Evolutionary conservation across 2,113 vertebrate species (phyloP).

Genomic region (Triplophysa dalaica): DNA sequence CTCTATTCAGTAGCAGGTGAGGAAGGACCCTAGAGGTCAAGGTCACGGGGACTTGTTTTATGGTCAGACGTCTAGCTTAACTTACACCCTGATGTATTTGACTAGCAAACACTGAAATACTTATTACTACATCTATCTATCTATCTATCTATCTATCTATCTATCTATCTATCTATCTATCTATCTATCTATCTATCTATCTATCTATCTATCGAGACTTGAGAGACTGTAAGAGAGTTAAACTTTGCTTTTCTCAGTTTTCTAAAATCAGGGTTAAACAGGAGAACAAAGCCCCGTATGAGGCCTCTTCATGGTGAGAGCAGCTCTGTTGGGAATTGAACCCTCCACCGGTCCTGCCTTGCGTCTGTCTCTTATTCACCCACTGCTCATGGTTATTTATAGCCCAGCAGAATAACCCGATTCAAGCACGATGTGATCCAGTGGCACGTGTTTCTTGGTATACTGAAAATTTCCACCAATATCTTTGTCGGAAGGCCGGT

Average conservation of each 20-base stretch:
- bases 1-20: conserved; percentile 76
- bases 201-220: background rate
- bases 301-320: background rate
- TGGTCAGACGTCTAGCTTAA: conserved; percentile 49
- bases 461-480: conserved; percentile 25
- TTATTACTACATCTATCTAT: conserved; percentile 55
- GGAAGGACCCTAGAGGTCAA: conserved; percentile 75
- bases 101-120: conserved; percentile 69
- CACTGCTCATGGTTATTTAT: conserved; percentile 51
- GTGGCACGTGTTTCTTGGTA: conserved; percentile 53
- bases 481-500: conserved; percentile 42
- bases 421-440: conserved; percentile 51
- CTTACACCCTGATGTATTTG: conserved; percentile 63
- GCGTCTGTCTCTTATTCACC: conserved; percentile 35
- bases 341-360: background rate
- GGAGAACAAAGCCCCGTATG: conserved; percentile 39
- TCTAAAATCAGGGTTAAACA: conserved; percentile 34
- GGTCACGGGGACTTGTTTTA: conserved; percentile 72
- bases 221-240: background rate
- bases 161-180: background rate
- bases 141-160: too few species aligned
- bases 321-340: background rate
- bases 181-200: background rate
- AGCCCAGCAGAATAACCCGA: conserved; percentile 37
- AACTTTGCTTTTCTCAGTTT: conserved; percentile 47